phyloP scores from a whole-genome alignment of 2,888 invertebrate species.

The Unio delphinus region DNA sequence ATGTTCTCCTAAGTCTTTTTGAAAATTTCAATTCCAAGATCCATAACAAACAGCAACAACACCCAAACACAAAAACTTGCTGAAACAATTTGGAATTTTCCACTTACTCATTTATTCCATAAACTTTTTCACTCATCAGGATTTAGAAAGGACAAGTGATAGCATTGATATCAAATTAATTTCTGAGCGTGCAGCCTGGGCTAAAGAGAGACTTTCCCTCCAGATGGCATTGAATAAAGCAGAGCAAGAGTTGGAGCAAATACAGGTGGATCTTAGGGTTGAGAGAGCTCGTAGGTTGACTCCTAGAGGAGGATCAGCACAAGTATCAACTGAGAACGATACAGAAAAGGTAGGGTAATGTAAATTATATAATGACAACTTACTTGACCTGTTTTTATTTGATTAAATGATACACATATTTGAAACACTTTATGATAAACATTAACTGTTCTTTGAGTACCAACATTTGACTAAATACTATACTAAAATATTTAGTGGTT shows the following conservation, averaged over 20 bases:
- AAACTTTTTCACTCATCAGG: conserved; percentile 8
- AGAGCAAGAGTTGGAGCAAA: conserved; percentile 56
- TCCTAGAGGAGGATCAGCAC: conserved; percentile 34
- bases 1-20: too few species aligned
- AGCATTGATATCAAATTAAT: conserved; percentile 25
- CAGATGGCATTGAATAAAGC: conserved; percentile 63
- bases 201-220: conserved; percentile 58
- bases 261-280: conserved; percentile 55
- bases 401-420: too few species aligned
- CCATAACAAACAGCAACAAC: too few species aligned
- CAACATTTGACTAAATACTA: too few species aligned
- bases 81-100: too few species aligned
- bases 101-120: too few species aligned
- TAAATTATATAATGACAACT: neutral
- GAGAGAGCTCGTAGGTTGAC: conserved; percentile 51
- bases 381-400: neutral
- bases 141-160: conserved; percentile 23
- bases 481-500: too few species aligned
- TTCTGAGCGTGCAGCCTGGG: conserved; percentile 59
- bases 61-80: too few species aligned
- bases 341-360: conserved; percentile 50
- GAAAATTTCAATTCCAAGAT: too few species aligned
- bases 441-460: too few species aligned
- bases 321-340: conserved; percentile 38
- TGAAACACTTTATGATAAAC: too few species aligned